A percentile compares a stretch with the other conserved stretches of the same genome.
These are phyloP conservation scores for Leucophenga montana DNA, from an alignment of 2,888 invertebrate genomes.

Conservation along the genomic window DNA sequence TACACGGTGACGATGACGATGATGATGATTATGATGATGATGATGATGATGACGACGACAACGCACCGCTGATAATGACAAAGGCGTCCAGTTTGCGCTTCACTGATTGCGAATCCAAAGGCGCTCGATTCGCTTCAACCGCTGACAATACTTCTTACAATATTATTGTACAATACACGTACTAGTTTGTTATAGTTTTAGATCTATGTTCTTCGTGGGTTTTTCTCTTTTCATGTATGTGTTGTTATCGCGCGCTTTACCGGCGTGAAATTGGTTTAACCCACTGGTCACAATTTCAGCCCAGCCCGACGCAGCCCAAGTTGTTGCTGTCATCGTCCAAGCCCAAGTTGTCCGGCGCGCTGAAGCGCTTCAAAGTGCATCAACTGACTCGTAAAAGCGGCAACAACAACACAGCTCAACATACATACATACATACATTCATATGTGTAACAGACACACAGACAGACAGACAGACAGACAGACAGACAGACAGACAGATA, in stretches of 20 bases:
- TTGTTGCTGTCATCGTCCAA: not conserved
- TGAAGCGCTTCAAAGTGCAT: constrained; percentile 65
- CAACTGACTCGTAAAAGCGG: constrained; percentile 65
- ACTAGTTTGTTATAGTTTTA: too few species aligned
- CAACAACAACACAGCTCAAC: constrained; percentile 10
- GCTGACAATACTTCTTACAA: too few species aligned
- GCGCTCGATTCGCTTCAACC: constrained; percentile 34
- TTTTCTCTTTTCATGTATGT: not conserved
- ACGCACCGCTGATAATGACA: constrained; percentile 36
- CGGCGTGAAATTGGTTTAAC: constrained; percentile 70
- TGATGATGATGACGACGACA: constrained; percentile 42
- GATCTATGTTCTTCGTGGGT: too few species aligned
- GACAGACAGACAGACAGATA: too few species aligned
- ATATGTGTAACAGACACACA: not conserved
- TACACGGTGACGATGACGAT: constrained; percentile 50
- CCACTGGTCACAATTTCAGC: constrained; percentile 66
- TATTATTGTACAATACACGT: too few species aligned
- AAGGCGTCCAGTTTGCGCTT: constrained; percentile 56
- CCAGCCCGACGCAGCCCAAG: constrained; percentile 30
- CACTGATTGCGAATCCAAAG: constrained; percentile 60
- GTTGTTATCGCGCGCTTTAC: constrained; percentile 60
- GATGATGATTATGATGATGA: constrained; percentile 54
- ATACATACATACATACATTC: not conserved
- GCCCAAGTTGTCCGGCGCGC: not conserved
- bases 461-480: too few species aligned